Evolutionary conservation across 2,113 vertebrate species (phyloP), one percentile per base, ranked within the genome.

Genomic region (Mus spicilegus): DNA sequence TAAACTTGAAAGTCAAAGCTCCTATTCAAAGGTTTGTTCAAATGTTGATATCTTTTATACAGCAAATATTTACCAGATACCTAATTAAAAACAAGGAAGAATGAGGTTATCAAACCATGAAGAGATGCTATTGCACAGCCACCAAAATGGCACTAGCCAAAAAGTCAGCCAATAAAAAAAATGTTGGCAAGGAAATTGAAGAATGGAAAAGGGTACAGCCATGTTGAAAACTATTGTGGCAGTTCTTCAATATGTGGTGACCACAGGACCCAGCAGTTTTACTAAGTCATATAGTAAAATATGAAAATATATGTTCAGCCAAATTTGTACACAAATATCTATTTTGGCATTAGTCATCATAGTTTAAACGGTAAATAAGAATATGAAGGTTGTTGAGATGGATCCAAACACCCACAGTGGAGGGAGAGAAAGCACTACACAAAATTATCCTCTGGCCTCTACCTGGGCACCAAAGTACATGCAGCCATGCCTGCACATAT

Each of bases 51-150:
- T 36, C 46, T 81, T 89, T 90, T 89, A 95, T 92, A 61, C 11
- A 81, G 91, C 61, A 97, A 93, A 78, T 93, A 89, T 82, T 95
- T 94, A 85, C 70, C 46, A 28, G 89, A 56, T 20, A 82, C 89
- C 51, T 51, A 77, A 81, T 73, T 54, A 11, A 54, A 54, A 54
- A 69, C 54, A 81, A 72, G 88, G 58, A 82, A n/a, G 30, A 95
- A 67, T 67, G 26, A 80, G 46, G 54, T 65, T 70, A 46, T 77
- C 19, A 72, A 89, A 63, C 61, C 75, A 92, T 22, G 3, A 39
- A 82, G 72, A 87, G 24, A 56, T 77, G 16, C 54, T 61, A 81
- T 36, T 93, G 77, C 19, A 54, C n/a, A 87, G 33, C 42, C n/a
- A 94, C 42, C 49, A 82, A 58, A 33, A 82, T 82, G 63, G 54